These are phyloP conservation scores for Champsocephalus esox DNA, from an alignment of 2,797 vertebrate genomes.

Conservation along the genomic window DNA sequence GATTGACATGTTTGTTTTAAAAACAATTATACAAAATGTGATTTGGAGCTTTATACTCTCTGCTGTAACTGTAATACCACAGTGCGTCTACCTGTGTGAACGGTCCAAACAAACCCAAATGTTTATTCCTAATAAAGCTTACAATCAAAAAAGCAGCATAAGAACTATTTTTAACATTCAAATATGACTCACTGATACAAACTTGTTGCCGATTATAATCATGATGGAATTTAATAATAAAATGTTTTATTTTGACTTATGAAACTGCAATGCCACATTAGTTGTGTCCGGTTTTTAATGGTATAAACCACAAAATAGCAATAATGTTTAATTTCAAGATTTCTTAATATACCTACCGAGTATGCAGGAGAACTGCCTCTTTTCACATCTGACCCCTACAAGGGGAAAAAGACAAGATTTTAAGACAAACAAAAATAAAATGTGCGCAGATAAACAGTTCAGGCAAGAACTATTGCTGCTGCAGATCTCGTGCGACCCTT, in stretches of 20 bases:
- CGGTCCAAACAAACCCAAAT: neutral
- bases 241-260: neutral
- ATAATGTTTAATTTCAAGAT: neutral
- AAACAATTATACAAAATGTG: slow-evolving; percentile 1
- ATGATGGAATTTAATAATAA: slow-evolving; percentile 1
- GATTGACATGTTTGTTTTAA: neutral
- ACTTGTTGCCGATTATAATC: neutral
- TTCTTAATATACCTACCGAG: slow-evolving; percentile 73
- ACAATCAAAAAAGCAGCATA: neutral
- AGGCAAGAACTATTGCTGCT: too few relatives aligned
- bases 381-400: slow-evolving; percentile 83
- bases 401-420: slow-evolving; percentile 17
- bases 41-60: neutral
- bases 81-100: neutral
- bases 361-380: slow-evolving; percentile 85
- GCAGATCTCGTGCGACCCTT: too few relatives aligned
- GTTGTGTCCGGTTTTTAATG: neutral
- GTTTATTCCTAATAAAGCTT: neutral
- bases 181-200: neutral
- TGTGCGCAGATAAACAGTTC: too few relatives aligned
- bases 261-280: neutral
- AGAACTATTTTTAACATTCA: neutral
- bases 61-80: neutral
- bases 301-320: neutral
- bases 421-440: slow-evolving; percentile 9